Evolutionary conservation across 2,888 invertebrate genomes (phyloP).

Genomic region (Catocala fraxini): DNA sequence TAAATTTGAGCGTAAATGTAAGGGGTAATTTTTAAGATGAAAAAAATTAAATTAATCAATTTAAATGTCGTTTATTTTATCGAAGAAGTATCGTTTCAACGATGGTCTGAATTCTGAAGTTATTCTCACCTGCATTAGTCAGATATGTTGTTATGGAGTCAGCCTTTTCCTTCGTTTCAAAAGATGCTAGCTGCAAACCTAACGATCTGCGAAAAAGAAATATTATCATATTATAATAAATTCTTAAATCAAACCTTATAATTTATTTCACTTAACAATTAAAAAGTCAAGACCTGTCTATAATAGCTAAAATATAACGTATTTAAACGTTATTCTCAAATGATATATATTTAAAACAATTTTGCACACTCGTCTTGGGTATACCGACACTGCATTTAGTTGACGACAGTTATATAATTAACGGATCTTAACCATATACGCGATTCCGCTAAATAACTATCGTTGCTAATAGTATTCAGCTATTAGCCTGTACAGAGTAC

Average conservation of each 20-base stretch:
- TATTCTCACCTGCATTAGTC: conserved; percentile 90
- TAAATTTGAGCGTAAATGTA: too few relatives aligned
- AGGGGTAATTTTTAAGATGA: too few relatives aligned
- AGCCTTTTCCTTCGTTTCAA: conserved; percentile 95
- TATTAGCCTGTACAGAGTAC: conserved; percentile 66
- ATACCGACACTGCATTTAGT: conserved; percentile 9
- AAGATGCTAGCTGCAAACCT: conserved; percentile 94
- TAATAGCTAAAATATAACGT: too few relatives aligned
- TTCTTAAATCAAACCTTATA: too few relatives aligned
- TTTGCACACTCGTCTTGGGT: not conserved
- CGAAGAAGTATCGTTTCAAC: too few relatives aligned
- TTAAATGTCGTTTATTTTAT: too few relatives aligned
- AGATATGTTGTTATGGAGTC: conserved; percentile 94
- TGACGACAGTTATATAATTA: conserved; percentile 50
- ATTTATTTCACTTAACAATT: too few relatives aligned
- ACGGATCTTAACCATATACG: conserved; percentile 59
- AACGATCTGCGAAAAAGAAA: conserved; percentile 87
- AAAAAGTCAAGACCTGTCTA: too few relatives aligned
- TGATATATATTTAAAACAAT: not conserved
- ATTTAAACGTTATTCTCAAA: conserved; percentile 1
- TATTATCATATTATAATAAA: not conserved
- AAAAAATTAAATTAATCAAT: too few relatives aligned
- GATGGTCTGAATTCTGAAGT: not conserved
- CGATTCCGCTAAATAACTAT: conserved; percentile 73
- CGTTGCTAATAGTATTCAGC: conserved; percentile 73